Evolutionary conservation across 2,888 invertebrate genomes (phyloP).

Genomic region (Camptogramma bilineatum): DNA sequence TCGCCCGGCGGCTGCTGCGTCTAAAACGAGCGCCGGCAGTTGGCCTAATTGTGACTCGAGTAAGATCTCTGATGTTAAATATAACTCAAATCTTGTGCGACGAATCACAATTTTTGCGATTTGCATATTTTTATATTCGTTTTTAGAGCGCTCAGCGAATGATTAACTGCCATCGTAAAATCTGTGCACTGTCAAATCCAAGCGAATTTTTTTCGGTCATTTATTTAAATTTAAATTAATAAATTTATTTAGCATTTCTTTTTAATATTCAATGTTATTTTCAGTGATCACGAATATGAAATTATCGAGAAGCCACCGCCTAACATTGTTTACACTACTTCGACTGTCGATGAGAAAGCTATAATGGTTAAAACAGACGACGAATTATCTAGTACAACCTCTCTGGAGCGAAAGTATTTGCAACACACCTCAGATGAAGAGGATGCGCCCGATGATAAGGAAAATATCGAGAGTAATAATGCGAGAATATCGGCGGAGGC

Average conservation of each 20-base stretch:
- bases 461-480: conserved; percentile 59
- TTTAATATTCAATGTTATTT: conserved; percentile 62
- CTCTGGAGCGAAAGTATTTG: conserved; percentile 77
- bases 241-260: conserved; percentile 24
- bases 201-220: conserved; percentile 50
- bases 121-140: conserved; percentile 50
- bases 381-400: conserved; percentile 81
- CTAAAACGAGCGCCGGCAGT: conserved; percentile 82
- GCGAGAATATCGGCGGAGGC: conserved; percentile 78
- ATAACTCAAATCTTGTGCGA: conserved; percentile 71
- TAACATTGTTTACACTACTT: conserved; percentile 71
- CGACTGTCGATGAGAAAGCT: conserved; percentile 70
- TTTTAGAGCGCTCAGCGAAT: conserved; percentile 52
- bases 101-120: conserved; percentile 64
- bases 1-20: conserved; percentile 78
- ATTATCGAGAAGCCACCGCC: conserved; percentile 90
- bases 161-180: conserved; percentile 34
- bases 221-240: background rate
- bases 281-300: conserved; percentile 97
- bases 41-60: conserved; percentile 83
- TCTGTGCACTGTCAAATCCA: conserved; percentile 28
- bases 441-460: conserved; percentile 69
- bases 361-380: conserved; percentile 75
- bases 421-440: conserved; percentile 82
- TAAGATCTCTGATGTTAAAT: conserved; percentile 75